Evolutionary conservation across 1,140 invertebrate species (phyloP), one percentile per base, ranked within the genome.

Genomic region (Rhizoglyphus robini): DNA sequence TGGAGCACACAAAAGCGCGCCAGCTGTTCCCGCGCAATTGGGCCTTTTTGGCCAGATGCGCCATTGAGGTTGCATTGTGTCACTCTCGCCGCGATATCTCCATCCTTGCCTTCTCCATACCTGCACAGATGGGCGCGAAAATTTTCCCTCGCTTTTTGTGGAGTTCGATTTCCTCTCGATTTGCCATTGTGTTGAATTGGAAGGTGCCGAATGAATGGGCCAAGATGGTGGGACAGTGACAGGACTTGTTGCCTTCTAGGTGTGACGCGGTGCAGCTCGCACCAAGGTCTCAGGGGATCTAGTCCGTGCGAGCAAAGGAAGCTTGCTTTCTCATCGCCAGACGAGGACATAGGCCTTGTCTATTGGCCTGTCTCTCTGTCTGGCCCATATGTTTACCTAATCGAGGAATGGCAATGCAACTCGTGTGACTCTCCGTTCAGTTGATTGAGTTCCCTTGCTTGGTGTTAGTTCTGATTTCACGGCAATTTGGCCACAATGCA

Each of bases 131-230:
- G 51, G 51, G 51, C 51, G 51, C 51, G 51, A 54, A 54, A 46
- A 54, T 54, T 54, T 54, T 54, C 51, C 51, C 51, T 54, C 51
- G 51, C 51, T 54, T 54, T 54, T 54, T 54, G 8, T 54, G 51
- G 23, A 15, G 31, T 32, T 54, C 51, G 51, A 41, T 54, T 54
- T 54, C 51, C 51, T 54, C 20, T 54, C 31, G 20, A 8, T 54
- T 23, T 32, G 8, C 23, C 23, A 8, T 54, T 5, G 8, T 54
- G 15, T 32, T 54, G 51, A 32, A 15, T 46, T 23, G n/a, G n/a
- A n/a, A n/a, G n/a, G n/a, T n/a, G n/a, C n/a, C n/a, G n/a, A n/a
- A n/a, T n/a, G n/a, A n/a, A n/a, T n/a, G n/a, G n/a, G n/a, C n/a
- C n/a, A n/a, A n/a, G n/a, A n/a, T n/a, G n/a, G n/a, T n/a, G n/a